phyloP scores from a whole-genome alignment of 2,888 invertebrate species.

The Apocheima hispidaria region DNA sequence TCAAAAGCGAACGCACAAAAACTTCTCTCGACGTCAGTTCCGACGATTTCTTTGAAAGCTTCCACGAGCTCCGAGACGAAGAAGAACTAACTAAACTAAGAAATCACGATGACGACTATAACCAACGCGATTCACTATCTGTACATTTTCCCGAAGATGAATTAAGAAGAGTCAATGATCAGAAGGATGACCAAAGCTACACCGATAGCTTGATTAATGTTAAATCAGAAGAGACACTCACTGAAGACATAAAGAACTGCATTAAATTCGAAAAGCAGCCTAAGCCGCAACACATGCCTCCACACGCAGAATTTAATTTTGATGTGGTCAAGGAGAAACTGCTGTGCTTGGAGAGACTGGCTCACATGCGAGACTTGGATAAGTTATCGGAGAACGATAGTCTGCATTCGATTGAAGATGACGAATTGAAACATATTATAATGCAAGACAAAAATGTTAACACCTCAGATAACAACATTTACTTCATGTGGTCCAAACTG shows the following conservation, averaged over 20 bases:
- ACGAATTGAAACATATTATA: slow-evolving; percentile 32
- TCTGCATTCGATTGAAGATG: slow-evolving; percentile 39
- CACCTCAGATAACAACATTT: slow-evolving; percentile 53
- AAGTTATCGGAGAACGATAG: slow-evolving; percentile 50
- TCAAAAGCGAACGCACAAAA: slow-evolving; percentile 48
- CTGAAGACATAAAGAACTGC: slow-evolving; percentile 51
- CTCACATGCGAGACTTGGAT: slow-evolving; percentile 54
- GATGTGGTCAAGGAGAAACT: slow-evolving; percentile 67
- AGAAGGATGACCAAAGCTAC: slow-evolving; percentile 52
- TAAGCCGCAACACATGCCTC: slow-evolving; percentile 55
- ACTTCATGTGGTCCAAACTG: slow-evolving; percentile 69
- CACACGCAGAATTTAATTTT: slow-evolving; percentile 61
- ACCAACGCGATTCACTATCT: slow-evolving; percentile 40
- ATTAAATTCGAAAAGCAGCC: slow-evolving; percentile 27
- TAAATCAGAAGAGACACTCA: slow-evolving; percentile 49
- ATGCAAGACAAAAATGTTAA: slow-evolving; percentile 42
- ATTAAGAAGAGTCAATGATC: slow-evolving; percentile 51
- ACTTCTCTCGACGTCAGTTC: slow-evolving; percentile 54
- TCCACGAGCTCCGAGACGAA: slow-evolving; percentile 61
- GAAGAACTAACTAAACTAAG: slow-evolving; percentile 48
- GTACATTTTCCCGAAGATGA: slow-evolving; percentile 54
- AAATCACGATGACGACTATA: slow-evolving; percentile 35
- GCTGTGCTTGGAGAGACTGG: slow-evolving; percentile 60
- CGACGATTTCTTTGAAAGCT: slow-evolving; percentile 69
- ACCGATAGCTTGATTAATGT: slow-evolving; percentile 57